phyloP scores from a whole-genome alignment of 2,113 vertebrate genomes.

The Podarcis raffonei region DNA sequence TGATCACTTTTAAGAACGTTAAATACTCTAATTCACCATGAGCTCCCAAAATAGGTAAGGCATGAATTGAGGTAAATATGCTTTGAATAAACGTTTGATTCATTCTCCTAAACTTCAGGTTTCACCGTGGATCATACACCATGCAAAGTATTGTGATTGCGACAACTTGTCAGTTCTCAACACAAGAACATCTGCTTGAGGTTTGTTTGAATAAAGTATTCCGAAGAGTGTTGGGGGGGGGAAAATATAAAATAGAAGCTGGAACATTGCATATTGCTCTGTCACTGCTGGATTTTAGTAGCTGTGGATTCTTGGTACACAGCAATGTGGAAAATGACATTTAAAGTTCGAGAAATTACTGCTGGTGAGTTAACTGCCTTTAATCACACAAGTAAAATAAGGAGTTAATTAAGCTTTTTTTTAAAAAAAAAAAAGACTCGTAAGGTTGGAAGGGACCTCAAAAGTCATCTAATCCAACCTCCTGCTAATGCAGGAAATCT shows the following conservation, averaged over 20 bases:
- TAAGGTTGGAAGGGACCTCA: background rate
- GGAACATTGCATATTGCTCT: too few species aligned
- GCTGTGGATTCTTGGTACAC: background rate
- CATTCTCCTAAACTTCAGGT: slow-evolving; percentile 76
- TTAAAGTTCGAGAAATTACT: background rate
- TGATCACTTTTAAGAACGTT: background rate
- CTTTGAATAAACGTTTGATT: slow-evolving; percentile 4
- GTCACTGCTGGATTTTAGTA: background rate
- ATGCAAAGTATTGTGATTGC: slow-evolving; percentile 85
- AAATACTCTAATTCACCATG: background rate
- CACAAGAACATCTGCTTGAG: slow-evolving; percentile 85
- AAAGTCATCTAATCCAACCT: background rate
- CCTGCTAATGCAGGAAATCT: too few species aligned
- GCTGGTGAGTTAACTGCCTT: background rate
- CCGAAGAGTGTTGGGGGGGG: background rate
- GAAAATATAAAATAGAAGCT: background rate
- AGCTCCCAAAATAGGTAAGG: background rate
- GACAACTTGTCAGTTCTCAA: slow-evolving; percentile 88
- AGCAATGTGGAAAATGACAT: background rate
- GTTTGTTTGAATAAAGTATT: slow-evolving; percentile 70
- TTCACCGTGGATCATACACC: slow-evolving; percentile 87
- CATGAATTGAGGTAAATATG: background rate
- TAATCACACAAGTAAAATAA: background rate
- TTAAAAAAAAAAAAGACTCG: too few species aligned
- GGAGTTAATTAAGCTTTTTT: background rate